Base-by-base conservation (phyloP, 2,888 invertebrate species). In the Galerucella pusilla region DNA sequence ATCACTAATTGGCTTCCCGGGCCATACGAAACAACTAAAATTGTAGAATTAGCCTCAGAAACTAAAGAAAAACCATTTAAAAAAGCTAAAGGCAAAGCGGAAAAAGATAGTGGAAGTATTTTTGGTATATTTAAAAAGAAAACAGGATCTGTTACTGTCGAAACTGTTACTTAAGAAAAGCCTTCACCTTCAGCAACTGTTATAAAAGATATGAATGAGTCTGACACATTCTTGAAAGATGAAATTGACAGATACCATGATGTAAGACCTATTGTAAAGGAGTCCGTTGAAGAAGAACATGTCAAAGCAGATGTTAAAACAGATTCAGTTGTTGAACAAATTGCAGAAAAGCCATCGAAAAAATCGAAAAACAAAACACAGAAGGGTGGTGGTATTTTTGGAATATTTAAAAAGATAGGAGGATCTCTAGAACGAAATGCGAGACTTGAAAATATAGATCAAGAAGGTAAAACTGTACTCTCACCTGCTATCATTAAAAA, bases 161-260 rank as follows among this genome's bases (percentile, higher is more conserved):
- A 72, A 65, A 25, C 61, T 54, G 59, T 74, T 64, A 1, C 11
- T 45, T 11, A 65, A 70, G 74, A 10, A 63, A 63, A 69, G 59
- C 49, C 70, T n/a, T 25, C 57, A 10, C 35, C 79, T 10, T 76
- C 80, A 10, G 80, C 79, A 42, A 73, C 67, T 45, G 60, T 74
- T 57, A 35, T 79, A 1, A 66, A 79, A 69, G 68, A 80, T 73
- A 81, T 80, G 71, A 35, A 76, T 12, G 70, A 81, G n/a, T 77
- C 80, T 9, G 77, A 79, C 12, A 61, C 63, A 14, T 84, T 84
- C 60, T 66, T 83, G 12, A 74, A 76, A 71, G 68, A 75, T 64
- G 83, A 83, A 79, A 70, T 81, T 69, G 68, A 77, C 11, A 75
- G 76, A 66, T 83, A 81, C 63, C 75, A 82, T 59, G 82, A 83